These are phyloP conservation scores for Caenorhabditis angaria DNA, from an alignment of 2,888 invertebrate species.

Conservation along the genomic window DNA sequence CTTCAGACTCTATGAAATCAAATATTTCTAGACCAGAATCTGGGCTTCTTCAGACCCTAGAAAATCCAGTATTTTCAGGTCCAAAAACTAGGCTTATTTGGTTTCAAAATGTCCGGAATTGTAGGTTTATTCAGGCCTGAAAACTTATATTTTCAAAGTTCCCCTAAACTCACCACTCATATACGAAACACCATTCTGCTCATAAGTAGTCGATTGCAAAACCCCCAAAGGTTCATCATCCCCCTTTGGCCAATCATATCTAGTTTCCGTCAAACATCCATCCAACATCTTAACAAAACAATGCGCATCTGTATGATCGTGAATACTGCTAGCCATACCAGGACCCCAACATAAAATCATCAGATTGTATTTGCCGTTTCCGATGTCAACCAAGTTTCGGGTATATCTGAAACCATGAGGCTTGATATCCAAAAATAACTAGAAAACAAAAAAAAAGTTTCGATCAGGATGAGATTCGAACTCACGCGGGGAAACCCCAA, in stretches of 20 bases:
- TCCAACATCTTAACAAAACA: conserved; percentile 93
- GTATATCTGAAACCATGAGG: conserved; percentile 81
- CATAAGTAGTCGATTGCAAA: conserved; percentile 79
- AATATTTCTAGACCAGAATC: too few relatives aligned
- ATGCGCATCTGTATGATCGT: conserved; percentile 93
- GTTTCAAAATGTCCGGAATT: too few relatives aligned
- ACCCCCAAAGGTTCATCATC: conserved; percentile 77
- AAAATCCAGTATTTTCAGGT: too few relatives aligned
- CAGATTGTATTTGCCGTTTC: conserved; percentile 95
- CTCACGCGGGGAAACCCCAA: conserved; percentile 71
- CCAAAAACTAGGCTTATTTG: too few relatives aligned
- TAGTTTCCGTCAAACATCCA: conserved; percentile 84
- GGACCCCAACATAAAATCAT: conserved; percentile 99
- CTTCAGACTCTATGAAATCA: too few relatives aligned
- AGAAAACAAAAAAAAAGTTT: conserved; percentile 41
- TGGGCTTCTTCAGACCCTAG: too few relatives aligned
- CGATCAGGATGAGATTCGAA: conserved; percentile 69
- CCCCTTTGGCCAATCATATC: conserved; percentile 82
- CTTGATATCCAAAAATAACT: not conserved
- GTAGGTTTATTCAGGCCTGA: too few relatives aligned
- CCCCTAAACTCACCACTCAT: conserved; percentile 95
- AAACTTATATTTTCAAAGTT: too few relatives aligned
- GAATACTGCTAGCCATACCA: conserved; percentile 83
- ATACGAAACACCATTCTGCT: conserved; percentile 86
- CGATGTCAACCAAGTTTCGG: conserved; percentile 90